Conservation (phyloP, 2,888 invertebrate species). For the Caenorhabditis auriculariae region DNA sequence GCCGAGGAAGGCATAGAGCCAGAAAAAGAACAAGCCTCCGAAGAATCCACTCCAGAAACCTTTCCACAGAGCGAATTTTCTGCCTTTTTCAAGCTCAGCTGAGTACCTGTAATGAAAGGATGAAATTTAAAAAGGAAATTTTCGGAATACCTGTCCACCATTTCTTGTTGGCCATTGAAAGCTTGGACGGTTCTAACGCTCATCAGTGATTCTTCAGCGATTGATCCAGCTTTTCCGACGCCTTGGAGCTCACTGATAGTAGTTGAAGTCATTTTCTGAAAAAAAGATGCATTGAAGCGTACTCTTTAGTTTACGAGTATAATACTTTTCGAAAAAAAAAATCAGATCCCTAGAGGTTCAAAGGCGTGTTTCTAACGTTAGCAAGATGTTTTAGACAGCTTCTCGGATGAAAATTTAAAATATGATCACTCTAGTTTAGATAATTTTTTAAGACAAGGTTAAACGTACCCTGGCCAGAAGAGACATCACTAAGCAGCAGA, state of each 20-base stretch:
- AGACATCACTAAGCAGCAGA: conserved; percentile 49
- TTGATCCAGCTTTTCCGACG: conserved; percentile 48
- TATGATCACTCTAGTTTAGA: neutral
- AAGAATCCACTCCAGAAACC: conserved; percentile 51
- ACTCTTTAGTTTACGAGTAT: no score
- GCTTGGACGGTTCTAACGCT: conserved; percentile 53
- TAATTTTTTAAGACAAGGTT: neutral
- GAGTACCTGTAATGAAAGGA: conserved; percentile 29
- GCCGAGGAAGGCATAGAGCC: conserved; percentile 48
- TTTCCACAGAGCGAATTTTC: conserved; percentile 44
- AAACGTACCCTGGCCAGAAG: conserved; percentile 43
- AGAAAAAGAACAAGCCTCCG: conserved; percentile 53
- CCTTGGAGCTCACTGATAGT: conserved; percentile 35
- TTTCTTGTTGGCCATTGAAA: conserved; percentile 50
- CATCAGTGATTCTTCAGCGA: conserved; percentile 52
- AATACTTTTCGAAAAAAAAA: no score
- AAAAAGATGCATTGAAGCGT: neutral
- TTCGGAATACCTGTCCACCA: conserved; percentile 29
- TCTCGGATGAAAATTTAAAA: neutral
- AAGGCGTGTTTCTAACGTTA: neutral
- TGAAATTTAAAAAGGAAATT: no score
- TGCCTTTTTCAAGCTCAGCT: conserved; percentile 35
- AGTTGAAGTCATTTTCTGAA: conserved; percentile 44
- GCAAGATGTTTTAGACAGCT: neutral
- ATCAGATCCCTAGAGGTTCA: neutral